phyloP scores from a whole-genome alignment of 2,888 invertebrate species.

The Linnaemya vulpina region DNA sequence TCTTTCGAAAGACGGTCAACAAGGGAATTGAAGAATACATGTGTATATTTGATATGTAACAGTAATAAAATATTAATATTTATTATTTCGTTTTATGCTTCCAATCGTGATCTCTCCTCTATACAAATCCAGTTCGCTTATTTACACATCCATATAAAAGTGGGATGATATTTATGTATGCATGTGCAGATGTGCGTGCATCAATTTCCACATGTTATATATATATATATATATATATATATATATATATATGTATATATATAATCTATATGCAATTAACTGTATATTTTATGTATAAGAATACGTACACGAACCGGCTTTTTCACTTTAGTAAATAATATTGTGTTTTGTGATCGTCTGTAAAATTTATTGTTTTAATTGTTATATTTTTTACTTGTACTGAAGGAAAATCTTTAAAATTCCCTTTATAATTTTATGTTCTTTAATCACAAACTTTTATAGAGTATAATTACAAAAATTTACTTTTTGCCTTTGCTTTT shows the following conservation, averaged over 20 bases:
- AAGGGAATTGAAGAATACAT: neutral
- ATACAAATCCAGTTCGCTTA: neutral
- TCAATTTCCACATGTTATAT: neutral
- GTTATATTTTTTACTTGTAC: neutral
- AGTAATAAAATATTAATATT: too few relatives aligned
- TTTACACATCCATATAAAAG: neutral
- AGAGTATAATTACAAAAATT: neutral
- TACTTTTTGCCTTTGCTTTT: slow-evolving; percentile 7
- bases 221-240: neutral
- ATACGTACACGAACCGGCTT: slow-evolving; percentile 66
- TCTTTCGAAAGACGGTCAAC: neutral
- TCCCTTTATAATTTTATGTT: neutral
- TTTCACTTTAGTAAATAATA: slow-evolving; percentile 22
- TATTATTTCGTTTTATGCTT: too few relatives aligned
- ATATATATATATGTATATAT: neutral
- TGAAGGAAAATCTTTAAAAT: neutral
- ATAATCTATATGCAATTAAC: neutral
- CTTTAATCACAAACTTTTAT: neutral
- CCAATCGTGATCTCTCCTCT: too few relatives aligned
- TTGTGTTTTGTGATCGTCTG: too few relatives aligned
- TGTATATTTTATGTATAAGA: neutral
- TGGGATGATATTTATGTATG: neutral
- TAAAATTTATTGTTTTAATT: neutral
- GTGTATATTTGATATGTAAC: too few relatives aligned
- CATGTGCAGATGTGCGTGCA: neutral